These are phyloP conservation scores for Alca torda DNA, from an alignment of 2,797 vertebrate species.

Conservation along the genomic window DNA sequence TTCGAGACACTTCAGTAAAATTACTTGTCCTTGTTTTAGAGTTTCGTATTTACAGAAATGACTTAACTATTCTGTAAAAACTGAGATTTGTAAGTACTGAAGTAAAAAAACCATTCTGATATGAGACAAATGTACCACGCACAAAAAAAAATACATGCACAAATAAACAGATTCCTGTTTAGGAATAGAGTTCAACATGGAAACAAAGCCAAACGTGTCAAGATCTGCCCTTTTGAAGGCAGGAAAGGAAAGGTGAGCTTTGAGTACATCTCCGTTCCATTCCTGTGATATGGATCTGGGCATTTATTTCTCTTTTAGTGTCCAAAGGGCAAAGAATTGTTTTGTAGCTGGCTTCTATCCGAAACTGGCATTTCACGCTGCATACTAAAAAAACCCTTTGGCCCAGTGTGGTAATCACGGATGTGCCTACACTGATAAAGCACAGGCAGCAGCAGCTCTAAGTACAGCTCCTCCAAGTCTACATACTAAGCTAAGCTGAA, in stretches of 20 bases:
- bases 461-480: neutral
- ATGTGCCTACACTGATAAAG: neutral
- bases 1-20: neutral
- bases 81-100: neutral
- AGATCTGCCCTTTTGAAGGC: neutral
- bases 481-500: neutral
- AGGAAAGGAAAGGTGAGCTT: neutral
- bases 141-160: neutral
- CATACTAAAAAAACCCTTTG: neutral
- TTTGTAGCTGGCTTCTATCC: neutral
- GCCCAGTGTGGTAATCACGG: neutral
- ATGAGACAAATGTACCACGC: neutral
- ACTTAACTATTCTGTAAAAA: neutral
- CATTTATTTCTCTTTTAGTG: neutral
- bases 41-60: neutral
- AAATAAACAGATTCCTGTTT: neutral
- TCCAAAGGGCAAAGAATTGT: neutral
- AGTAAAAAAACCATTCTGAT: neutral
- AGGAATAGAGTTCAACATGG: neutral
- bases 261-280: neutral
- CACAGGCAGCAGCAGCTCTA: neutral
- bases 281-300: neutral
- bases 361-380: neutral
- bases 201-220: neutral
- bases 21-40: neutral